Conservation (phyloP, 2,888 invertebrate genomes). For the Caenorhabditis sp. region DNA sequence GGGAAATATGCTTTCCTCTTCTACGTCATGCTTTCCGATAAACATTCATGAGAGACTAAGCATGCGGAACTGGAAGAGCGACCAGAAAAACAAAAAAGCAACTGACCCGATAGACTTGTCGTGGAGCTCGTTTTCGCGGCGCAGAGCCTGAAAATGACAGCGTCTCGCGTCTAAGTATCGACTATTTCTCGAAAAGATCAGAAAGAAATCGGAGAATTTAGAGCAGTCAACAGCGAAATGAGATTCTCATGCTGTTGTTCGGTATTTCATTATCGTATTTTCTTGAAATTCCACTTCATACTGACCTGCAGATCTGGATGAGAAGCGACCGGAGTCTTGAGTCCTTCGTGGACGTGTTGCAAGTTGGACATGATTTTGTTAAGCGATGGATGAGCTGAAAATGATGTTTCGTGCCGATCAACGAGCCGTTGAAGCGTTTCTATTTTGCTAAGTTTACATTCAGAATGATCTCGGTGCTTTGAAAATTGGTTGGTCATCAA, state of each 20-base stretch:
- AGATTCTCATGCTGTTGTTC: not conserved
- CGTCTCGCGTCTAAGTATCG: not conserved
- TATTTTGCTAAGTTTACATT: conserved; percentile 11
- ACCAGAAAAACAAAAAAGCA: not conserved
- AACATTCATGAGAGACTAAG: conserved; percentile 28
- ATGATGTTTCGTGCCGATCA: not conserved
- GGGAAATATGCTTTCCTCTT: conserved; percentile 8
- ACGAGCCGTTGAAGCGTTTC: not conserved
- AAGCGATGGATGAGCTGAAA: conserved; percentile 66
- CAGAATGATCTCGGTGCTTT: conserved; percentile 35
- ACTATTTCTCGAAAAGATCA: not conserved
- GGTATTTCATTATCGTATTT: conserved; percentile 28
- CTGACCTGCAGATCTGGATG: conserved; percentile 61
- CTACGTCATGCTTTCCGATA: conserved; percentile 42
- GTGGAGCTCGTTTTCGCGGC: conserved; percentile 53
- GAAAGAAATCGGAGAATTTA: conserved; percentile 1
- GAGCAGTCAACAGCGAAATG: not conserved
- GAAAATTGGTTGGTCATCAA: conserved; percentile 47
- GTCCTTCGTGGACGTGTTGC: conserved; percentile 60
- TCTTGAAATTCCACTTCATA: not conserved
- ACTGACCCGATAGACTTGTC: conserved; percentile 48
- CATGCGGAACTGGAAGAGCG: conserved; percentile 11
- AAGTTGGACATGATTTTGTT: conserved; percentile 62
- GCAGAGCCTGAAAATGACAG: conserved; percentile 45
- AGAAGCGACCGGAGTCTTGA: conserved; percentile 52